Conservation (phyloP, 2,113 vertebrate genomes). For the Anoura caudifer region DNA sequence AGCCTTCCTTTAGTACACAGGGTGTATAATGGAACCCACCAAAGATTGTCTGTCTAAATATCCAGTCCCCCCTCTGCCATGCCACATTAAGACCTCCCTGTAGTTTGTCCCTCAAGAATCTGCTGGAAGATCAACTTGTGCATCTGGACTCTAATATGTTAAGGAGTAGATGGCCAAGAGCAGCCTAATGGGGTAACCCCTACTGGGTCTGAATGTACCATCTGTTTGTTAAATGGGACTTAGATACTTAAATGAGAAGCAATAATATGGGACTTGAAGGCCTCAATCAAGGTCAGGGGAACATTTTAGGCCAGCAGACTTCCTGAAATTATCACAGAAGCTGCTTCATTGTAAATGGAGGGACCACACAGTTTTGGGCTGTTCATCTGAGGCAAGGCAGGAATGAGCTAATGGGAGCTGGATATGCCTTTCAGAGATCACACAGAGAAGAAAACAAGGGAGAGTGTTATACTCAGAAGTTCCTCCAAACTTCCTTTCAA, state of each 20-base stretch:
- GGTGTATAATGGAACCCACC: neutral
- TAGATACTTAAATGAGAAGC: rapidly evolving
- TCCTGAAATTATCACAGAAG: neutral
- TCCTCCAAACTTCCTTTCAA: neutral
- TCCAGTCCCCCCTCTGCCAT: rapidly evolving
- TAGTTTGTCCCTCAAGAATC: neutral
- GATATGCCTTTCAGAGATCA: neutral
- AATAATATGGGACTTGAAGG: neutral
- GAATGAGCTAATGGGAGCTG: neutral
- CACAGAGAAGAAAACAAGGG: neutral
- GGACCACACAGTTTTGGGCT: neutral
- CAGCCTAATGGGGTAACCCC: too few species aligned
- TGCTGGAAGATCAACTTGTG: neutral
- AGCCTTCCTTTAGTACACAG: neutral
- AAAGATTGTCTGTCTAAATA: neutral
- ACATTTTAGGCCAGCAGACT: neutral
- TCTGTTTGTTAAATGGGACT: neutral
- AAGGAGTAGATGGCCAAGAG: neutral
- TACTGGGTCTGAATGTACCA: neutral
- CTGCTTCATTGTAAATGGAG: neutral
- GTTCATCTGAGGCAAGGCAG: neutral
- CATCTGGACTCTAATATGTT: neutral
- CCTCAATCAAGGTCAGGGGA: neutral
- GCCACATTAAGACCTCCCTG: neutral
- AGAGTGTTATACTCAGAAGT: too few species aligned